Evolutionary conservation across 2,888 invertebrate species (phyloP), one percentile per base, ranked within the genome.

Genomic region (Tinea semifulvella): DNA sequence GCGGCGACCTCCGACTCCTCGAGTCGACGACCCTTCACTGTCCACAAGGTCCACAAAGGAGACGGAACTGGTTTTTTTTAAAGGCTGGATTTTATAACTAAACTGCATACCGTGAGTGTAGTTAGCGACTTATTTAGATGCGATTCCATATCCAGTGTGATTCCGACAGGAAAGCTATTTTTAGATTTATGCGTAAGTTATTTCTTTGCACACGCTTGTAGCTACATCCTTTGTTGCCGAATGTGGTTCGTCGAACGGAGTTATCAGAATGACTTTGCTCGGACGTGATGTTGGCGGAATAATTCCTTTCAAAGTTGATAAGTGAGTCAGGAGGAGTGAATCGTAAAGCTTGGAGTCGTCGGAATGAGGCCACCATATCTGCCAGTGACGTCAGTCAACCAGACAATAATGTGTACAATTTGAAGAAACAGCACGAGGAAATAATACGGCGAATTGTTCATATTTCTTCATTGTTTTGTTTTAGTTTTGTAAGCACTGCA

Each of bases 41-140:
- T 31, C 31, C 31, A 31, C 31, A 14, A 2, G 14, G 5, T 17
- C 18, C 4, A 38, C 38, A 38, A 38, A 38, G 38, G 38, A 38
- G 16, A 22, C 40, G 40, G 14, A 40, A 40, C 40, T 40, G 40
- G 40, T 40, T 40, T 40, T 36, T n/a, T 40, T 40, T 40, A 22
- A 40, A 40, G 36, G 36, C 36, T 2, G 18, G 36, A 36, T 36
- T 36, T 36, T 36, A 36, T 36, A 36, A 36, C 36, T 5, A 18
- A 36, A 36, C 36, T 36, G 36, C 36, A 36, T 18, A 36, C 36
- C 36, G 18, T 36, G 36, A 18, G 36, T 36, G 36, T 36, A 36
- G 36, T 36, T 18, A 18, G 36, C 36, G 31, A 31, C 31, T 18
- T 36, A 36, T 36, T 36, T 36, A 36, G 36, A 36, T 36, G 36